Percentiles rank a stretch among this genome's conserved stretches.
Evolutionary conservation across 2,797 vertebrate species (phyloP).

Genomic region (Lophotriccus pileatus): DNA sequence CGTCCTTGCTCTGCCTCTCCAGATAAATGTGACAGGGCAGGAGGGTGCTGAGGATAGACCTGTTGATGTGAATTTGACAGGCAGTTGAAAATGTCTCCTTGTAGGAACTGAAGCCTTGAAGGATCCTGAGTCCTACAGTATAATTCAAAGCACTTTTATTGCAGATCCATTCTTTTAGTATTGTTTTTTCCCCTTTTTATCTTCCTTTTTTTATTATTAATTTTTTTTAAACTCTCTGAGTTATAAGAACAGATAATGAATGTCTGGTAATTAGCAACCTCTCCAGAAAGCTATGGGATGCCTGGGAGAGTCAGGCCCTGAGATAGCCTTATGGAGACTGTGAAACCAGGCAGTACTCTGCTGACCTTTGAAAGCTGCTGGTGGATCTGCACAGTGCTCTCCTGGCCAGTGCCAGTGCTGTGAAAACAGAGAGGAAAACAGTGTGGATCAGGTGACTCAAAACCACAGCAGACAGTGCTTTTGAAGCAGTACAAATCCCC

Average conservation of each 20-base stretch:
- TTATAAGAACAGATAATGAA: background rate
- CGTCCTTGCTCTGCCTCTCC: background rate
- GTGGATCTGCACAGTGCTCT: conserved; percentile 44
- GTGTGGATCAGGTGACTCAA: conserved; percentile 60
- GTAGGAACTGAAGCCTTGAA: background rate
- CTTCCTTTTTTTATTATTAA: accelerated
- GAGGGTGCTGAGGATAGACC: background rate
- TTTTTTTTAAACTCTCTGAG: background rate
- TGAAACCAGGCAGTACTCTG: conserved; percentile 18
- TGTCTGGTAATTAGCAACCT: conserved; percentile 14
- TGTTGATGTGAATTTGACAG: background rate
- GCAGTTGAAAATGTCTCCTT: background rate
- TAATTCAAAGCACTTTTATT: background rate
- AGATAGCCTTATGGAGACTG: background rate
- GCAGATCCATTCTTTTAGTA: background rate
- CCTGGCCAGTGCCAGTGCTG: conserved; percentile 28
- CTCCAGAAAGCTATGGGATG: conserved; percentile 13
- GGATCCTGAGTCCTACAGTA: background rate
- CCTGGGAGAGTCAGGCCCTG: conserved; percentile 20
- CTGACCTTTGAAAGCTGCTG: conserved; percentile 39
- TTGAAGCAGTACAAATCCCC: conserved; percentile 62
- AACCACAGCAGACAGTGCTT: conserved; percentile 60
- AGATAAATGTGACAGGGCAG: background rate
- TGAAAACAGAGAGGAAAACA: conserved; percentile 62
- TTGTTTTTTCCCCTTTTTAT: accelerated